Conservation (phyloP, 2,888 invertebrate species). For the Parthenolecanium corni region DNA sequence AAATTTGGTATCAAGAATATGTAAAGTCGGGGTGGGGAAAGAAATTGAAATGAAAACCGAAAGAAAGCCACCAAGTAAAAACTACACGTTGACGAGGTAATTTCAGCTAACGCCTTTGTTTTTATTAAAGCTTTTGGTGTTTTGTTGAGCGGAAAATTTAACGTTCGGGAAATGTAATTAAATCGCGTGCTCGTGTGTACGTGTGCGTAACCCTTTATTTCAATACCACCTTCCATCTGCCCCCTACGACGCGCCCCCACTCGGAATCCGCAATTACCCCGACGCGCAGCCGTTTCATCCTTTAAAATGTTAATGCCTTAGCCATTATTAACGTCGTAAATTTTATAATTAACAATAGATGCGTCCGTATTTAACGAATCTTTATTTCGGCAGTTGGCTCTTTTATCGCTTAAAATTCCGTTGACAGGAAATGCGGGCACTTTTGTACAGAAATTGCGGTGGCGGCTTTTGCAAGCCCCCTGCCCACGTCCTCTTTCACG, state of each 20-base stretch:
- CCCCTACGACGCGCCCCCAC: too few species aligned
- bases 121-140: conserved; percentile 12
- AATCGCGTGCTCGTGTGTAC: conserved; percentile 1
- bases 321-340: conserved; percentile 27
- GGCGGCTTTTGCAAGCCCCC: too few species aligned
- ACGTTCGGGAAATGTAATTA: conserved; percentile 21
- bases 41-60: background rate
- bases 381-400: conserved; percentile 20
- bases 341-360: conserved; percentile 25
- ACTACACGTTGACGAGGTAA: background rate
- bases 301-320: conserved; percentile 24
- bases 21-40: too few species aligned
- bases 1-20: too few species aligned
- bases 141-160: conserved; percentile 20
- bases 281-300: conserved; percentile 12
- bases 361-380: conserved; percentile 21
- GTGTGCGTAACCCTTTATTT: too few species aligned
- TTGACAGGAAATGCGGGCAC: too few species aligned
- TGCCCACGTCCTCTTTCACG: too few species aligned
- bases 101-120: conserved; percentile 3
- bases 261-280: too few species aligned
- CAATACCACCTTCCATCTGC: too few species aligned
- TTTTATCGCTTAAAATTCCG: conserved; percentile 7
- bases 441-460: background rate
- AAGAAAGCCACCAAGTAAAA: background rate